These are phyloP conservation scores for Gasteruption jaculator DNA, from an alignment of 2,888 invertebrate species.

Conservation along the genomic window DNA sequence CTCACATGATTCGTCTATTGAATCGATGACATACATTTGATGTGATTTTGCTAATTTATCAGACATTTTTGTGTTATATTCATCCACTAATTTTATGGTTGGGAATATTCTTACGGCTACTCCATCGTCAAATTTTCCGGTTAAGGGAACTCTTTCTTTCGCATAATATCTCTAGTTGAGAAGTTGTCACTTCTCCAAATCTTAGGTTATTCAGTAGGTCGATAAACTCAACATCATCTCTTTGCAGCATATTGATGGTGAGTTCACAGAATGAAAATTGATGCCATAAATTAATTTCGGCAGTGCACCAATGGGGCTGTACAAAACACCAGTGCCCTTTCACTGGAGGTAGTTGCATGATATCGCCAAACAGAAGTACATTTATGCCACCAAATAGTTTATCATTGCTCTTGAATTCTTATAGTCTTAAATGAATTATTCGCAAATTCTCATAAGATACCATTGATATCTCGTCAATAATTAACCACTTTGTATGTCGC, in stretches of 20 bases:
- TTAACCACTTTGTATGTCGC: conserved; percentile 24
- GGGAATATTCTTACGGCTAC: conserved; percentile 29
- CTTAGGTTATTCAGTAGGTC: conserved; percentile 19
- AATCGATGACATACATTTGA: conserved; percentile 17
- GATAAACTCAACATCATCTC: conserved; percentile 30
- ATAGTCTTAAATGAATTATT: conserved; percentile 18
- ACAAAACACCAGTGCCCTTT: conserved; percentile 30
- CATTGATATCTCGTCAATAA: conserved; percentile 34
- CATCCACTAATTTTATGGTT: conserved; percentile 28
- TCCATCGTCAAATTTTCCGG: conserved; percentile 28
- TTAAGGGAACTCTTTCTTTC: conserved; percentile 21
- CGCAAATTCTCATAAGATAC: conserved; percentile 26
- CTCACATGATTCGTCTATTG: conserved; percentile 31
- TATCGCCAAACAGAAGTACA: conserved; percentile 27
- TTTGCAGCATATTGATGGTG: conserved; percentile 36
- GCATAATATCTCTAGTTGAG: conserved; percentile 6
- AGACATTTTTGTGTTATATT: conserved; percentile 26
- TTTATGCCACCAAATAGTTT: conserved; percentile 25
- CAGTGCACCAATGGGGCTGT: conserved; percentile 21
- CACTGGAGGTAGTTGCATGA: conserved; percentile 33
- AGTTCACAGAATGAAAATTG: conserved; percentile 32
- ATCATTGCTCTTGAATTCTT: conserved; percentile 23
- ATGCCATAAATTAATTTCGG: conserved; percentile 28
- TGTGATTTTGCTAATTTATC: background rate
- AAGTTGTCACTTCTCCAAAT: no score